Evolutionary conservation across 1,140 invertebrate genomes (phyloP).

Genomic region (Drosophila parvula): DNA sequence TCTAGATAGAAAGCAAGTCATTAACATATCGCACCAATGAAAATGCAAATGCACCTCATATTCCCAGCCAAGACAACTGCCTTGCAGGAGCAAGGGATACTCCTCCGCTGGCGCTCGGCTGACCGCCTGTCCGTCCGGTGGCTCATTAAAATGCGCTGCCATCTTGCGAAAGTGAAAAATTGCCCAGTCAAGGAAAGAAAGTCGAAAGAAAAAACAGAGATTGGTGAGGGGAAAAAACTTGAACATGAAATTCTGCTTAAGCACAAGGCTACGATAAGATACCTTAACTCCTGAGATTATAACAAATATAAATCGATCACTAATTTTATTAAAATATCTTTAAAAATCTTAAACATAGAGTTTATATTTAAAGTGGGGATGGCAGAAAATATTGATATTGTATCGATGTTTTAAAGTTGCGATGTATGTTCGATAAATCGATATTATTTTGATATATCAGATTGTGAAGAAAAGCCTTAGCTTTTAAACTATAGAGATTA

Average conservation of each 20-base stretch:
- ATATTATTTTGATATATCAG: no score
- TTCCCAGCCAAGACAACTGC: conserved; percentile 32
- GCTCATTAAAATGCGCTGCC: conserved; percentile 81
- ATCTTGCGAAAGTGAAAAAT: conserved; percentile 83
- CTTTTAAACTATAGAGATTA: no score
- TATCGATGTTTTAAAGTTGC: no score
- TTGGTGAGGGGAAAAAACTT: conserved; percentile 22
- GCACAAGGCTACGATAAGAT: not conserved
- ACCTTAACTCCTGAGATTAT: not conserved
- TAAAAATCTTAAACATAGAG: no score
- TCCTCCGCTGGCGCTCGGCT: conserved; percentile 13
- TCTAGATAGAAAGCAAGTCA: conserved; percentile 74
- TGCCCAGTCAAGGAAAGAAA: conserved; percentile 59
- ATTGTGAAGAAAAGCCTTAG: no score
- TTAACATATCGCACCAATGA: conserved; percentile 81
- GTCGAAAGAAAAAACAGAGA: conserved; percentile 10
- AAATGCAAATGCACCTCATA: conserved; percentile 80
- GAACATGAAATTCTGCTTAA: not conserved
- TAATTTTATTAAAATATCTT: no score
- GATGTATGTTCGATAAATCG: no score
- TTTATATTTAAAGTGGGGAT: no score
- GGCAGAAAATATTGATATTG: no score
- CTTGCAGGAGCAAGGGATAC: conserved; percentile 3
- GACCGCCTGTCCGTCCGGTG: conserved; percentile 47
- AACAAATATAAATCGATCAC: no score